Conservation (phyloP, 1,140 invertebrate genomes). For the Zaprionus davidi region DNA sequence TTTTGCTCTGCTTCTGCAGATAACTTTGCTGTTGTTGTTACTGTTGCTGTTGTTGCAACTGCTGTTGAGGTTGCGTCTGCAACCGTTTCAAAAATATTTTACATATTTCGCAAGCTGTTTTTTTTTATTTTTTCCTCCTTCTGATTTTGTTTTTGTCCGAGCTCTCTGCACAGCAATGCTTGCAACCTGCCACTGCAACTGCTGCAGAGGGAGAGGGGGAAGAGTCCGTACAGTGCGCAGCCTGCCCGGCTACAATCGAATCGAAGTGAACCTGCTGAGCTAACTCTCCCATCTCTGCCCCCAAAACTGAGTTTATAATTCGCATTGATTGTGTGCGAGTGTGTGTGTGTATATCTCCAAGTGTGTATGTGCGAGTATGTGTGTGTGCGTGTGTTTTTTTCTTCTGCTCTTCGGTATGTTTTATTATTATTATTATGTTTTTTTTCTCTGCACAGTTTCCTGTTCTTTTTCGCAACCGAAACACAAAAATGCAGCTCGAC, state of each 20-base stretch:
- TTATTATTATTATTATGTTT: constrained; percentile 42
- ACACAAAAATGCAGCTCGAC: constrained; percentile 75
- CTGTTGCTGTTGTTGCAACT: constrained; percentile 20
- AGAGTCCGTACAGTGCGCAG: constrained; percentile 18
- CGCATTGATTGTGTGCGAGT: neutral
- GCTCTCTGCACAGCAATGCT: neutral
- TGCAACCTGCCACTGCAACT: constrained; percentile 10
- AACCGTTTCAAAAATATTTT: constrained; percentile 76
- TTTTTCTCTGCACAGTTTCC: constrained; percentile 62
- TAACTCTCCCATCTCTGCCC: constrained; percentile 62
- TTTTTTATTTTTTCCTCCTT: constrained; percentile 10
- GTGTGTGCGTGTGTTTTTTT: constrained; percentile 2
- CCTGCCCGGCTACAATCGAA: constrained; percentile 74
- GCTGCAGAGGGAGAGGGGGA: neutral
- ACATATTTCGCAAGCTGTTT: constrained; percentile 55
- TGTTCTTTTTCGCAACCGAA: constrained; percentile 77
- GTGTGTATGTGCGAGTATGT: too few species aligned
- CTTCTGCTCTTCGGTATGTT: constrained; percentile 22
- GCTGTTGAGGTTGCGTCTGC: constrained; percentile 52
- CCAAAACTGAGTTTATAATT: constrained; percentile 49
- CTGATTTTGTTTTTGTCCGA: constrained; percentile 7
- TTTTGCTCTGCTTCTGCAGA: neutral
- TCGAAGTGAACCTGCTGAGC: constrained; percentile 63
- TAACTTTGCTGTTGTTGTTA: constrained; percentile 25
- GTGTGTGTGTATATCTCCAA: too few species aligned